Percentiles rank a stretch among this genome's conserved stretches.
Conservation (phyloP, 2,797 vertebrate species). For the Poecilia velifera region DNA sequence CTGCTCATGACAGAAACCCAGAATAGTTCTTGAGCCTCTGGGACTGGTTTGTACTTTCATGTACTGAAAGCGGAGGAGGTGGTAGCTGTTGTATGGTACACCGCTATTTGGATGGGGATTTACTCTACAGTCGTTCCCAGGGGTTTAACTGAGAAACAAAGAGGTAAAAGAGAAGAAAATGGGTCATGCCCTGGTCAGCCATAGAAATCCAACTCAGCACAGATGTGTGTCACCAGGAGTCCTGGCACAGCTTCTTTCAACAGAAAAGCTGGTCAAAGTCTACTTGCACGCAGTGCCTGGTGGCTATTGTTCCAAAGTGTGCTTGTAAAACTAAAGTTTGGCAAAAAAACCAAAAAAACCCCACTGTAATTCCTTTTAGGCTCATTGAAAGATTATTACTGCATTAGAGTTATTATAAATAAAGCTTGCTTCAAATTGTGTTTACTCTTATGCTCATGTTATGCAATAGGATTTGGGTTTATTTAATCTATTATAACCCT, state of each 20-base stretch:
- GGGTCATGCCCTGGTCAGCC: conserved; percentile 70
- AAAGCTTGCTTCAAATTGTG: conserved; percentile 21
- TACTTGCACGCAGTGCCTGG: conserved; percentile 65
- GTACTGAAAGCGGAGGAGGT: conserved; percentile 1
- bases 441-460: conserved; percentile 60
- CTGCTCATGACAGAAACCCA: conserved; percentile 41
- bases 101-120: conserved; percentile 25
- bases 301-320: conserved; percentile 63
- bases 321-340: conserved; percentile 28
- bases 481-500: conserved; percentile 63
- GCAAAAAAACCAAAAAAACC: conserved; percentile 2
- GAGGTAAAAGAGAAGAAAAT: conserved; percentile 46
- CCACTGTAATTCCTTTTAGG: conserved; percentile 44
- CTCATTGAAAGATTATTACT: conserved; percentile 61
- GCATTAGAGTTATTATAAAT: conserved; percentile 32
- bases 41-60: conserved; percentile 15
- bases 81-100: conserved; percentile 27
- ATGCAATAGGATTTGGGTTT: conserved; percentile 63
- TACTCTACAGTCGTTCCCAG: conserved; percentile 54
- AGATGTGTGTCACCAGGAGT: conserved; percentile 79
- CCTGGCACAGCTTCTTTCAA: conserved; percentile 69
- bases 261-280: conserved; percentile 63
- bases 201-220: conserved; percentile 69
- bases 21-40: conserved; percentile 39
- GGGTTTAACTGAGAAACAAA: conserved; percentile 29